Evolutionary conservation across 2,113 vertebrate genomes (phyloP), one percentile per base, ranked within the genome.

Genomic region (Ramphastos sulfuratus): DNA sequence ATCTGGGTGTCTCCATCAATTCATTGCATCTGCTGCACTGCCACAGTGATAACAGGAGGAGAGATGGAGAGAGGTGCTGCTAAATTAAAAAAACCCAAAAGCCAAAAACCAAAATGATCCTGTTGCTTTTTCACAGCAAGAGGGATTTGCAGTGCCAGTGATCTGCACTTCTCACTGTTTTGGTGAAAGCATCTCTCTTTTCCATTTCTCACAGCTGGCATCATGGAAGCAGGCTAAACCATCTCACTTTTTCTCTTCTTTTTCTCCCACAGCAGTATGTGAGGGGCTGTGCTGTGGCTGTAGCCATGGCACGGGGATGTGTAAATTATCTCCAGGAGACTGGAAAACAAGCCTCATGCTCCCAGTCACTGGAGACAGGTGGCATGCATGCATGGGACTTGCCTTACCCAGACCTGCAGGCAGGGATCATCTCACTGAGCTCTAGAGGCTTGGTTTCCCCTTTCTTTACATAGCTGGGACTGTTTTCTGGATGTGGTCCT

Each of bases 281-380:
- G 2, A 79, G 63, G 8, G 46, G 16, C 60, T 66, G 52, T 58
- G 46, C 55, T 70, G 52, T 63, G 82, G 7, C 60, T 79, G 15
- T 59, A 85, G 58, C 37, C 46, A 24, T 1, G 4, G 48, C 39
- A 59, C 27, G 39, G 31, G 8, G 67, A 72, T 4, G 1, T 5
- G 6, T n/a, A 18, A 25, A 25, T 74, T 63, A 6, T 78, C 82
- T 73, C 58, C 46, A 74, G 76, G 35, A 83, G 76, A 56, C 63
- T 82, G 69, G 67, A 30, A 77, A 58, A 76, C 0, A 4, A 55
- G 12, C 24, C 25, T 75, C 0, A 0, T 4, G 0, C 28, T 87
- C 30, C 67, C 31, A 35, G 54, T 55, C 48, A 15, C 55, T 79
- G 83, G 60, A 64, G 92, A 21, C 16, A 15, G 64, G 37, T 64